Evolutionary conservation across 2,888 invertebrate species (phyloP).

Genomic region (Trachelus iudaicus): DNA sequence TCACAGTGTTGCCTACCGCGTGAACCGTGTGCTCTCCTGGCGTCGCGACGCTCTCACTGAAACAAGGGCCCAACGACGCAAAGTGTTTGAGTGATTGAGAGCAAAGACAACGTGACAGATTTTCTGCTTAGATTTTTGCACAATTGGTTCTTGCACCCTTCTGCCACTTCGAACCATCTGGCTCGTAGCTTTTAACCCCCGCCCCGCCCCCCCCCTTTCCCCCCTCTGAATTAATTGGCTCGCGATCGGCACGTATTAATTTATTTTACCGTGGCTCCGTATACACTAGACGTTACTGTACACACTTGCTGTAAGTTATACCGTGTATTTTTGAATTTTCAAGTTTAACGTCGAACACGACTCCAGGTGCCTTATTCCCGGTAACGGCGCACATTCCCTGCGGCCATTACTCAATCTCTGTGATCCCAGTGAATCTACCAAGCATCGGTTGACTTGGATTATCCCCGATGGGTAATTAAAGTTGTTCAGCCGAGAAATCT

Average conservation of each 20-base stretch:
- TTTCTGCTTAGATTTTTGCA: not conserved
- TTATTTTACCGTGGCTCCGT: not conserved
- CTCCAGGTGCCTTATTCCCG: not conserved
- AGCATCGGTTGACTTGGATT: not conserved
- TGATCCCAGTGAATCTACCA: not conserved
- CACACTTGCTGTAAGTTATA: no score
- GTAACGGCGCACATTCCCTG: not conserved
- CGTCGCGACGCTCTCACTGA: slow-evolving; percentile 33
- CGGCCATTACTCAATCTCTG: not conserved
- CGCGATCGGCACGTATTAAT: not conserved
- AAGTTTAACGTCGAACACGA: not conserved
- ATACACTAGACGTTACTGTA: not conserved
- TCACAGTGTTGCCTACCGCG: not conserved
- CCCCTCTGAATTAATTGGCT: not conserved
- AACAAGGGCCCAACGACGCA: slow-evolving; percentile 25
- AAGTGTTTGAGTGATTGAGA: slow-evolving; percentile 38
- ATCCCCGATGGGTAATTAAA: not conserved
- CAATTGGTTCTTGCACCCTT: not conserved
- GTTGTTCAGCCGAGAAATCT: not conserved
- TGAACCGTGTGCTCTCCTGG: not conserved
- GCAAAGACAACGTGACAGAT: slow-evolving; percentile 20
- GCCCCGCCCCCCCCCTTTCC: no score
- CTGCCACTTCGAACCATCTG: not conserved
- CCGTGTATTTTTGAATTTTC: not conserved
- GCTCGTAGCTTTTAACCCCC: not conserved